Evolutionary conservation across 2,888 invertebrate species (phyloP).

Genomic region (Prosopocoilus inquinatus): DNA sequence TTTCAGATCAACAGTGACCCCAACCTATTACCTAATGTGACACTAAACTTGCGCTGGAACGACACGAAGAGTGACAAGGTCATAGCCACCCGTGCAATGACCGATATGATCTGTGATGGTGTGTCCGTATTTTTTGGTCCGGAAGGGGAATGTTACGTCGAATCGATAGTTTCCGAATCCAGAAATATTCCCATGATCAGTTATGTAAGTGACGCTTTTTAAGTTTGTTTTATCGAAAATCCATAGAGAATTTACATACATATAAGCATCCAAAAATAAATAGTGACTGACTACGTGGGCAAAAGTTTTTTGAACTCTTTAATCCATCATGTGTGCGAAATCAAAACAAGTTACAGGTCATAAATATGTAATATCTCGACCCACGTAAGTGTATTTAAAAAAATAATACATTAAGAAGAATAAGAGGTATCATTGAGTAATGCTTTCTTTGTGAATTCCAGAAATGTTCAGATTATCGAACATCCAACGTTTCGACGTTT

Average conservation of each 20-base stretch:
- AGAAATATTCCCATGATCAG: conserved; percentile 96
- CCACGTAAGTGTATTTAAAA: too few relatives aligned
- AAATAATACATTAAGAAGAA: too few relatives aligned
- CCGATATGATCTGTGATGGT: conserved; percentile 87
- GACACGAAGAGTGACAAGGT: conserved; percentile 86
- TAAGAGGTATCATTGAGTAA: too few relatives aligned
- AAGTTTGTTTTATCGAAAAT: neutral
- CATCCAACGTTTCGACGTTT: conserved; percentile 85
- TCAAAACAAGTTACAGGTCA: too few relatives aligned
- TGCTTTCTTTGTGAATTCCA: conserved; percentile 51
- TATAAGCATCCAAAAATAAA: too few relatives aligned
- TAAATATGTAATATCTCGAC: too few relatives aligned
- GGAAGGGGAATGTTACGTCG: conserved; percentile 91
- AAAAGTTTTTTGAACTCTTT: too few relatives aligned
- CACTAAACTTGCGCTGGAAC: conserved; percentile 71
- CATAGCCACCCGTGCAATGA: conserved; percentile 77
- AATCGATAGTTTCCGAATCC: conserved; percentile 90
- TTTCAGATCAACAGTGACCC: conserved; percentile 70
- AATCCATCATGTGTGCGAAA: too few relatives aligned
- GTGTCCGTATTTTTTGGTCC: conserved; percentile 94
- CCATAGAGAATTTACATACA: too few relatives aligned
- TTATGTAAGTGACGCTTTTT: conserved; percentile 72
- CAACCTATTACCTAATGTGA: conserved; percentile 70
- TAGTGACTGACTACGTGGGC: too few relatives aligned
- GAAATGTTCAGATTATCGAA: conserved; percentile 93